Percentiles rank a stretch among this genome's conserved stretches.
Conservation (phyloP, 2,888 invertebrate species). For the Apamea anceps region DNA sequence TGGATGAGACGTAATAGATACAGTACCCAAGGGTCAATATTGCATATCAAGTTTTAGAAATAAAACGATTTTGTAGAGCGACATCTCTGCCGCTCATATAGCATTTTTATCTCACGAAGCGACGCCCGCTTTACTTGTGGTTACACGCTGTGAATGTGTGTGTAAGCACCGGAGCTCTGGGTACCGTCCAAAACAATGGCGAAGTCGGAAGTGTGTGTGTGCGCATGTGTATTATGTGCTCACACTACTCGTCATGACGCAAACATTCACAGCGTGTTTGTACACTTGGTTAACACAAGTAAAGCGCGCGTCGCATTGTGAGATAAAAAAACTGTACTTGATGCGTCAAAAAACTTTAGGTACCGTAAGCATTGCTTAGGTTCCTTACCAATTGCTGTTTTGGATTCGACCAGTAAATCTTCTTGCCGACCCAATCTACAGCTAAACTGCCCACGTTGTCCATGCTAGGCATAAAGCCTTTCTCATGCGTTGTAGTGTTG, state of each 20-base stretch:
- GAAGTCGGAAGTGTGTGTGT: background rate
- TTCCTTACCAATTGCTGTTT: slow-evolving; percentile 94
- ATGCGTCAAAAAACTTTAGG: background rate
- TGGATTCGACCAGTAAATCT: slow-evolving; percentile 97
- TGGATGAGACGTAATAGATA: background rate
- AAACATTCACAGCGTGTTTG: background rate
- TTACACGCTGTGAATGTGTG: background rate
- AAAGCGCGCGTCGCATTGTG: background rate
- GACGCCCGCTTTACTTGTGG: background rate
- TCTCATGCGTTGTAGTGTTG: slow-evolving; percentile 91
- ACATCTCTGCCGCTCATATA: background rate
- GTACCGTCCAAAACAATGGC: background rate
- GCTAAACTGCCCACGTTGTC: slow-evolving; percentile 94
- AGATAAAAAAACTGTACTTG: background rate
- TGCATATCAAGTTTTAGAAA: background rate
- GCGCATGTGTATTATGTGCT: background rate
- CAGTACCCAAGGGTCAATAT: background rate
- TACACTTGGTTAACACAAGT: background rate
- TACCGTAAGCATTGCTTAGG: background rate
- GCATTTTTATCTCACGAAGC: background rate
- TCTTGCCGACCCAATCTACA: slow-evolving; percentile 97
- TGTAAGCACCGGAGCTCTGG: background rate
- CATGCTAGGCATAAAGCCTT: slow-evolving; percentile 91
- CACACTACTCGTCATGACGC: background rate
- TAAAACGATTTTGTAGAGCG: background rate